Conservation (phyloP, 2,797 vertebrate genomes). For the Rhabdophis nuchalis region DNA sequence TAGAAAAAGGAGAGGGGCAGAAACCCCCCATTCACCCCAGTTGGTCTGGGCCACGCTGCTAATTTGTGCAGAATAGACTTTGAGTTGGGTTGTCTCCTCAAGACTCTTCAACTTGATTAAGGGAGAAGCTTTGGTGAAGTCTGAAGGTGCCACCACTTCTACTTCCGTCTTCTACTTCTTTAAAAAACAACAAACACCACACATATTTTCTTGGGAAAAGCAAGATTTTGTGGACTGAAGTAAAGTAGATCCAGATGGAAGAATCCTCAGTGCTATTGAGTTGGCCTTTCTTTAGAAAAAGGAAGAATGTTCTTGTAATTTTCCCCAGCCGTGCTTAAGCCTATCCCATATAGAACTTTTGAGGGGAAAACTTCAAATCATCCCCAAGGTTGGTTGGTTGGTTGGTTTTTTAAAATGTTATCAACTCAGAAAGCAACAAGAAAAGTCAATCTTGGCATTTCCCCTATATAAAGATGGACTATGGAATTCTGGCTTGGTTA, state of each 20-base stretch:
- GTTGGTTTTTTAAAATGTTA: not conserved
- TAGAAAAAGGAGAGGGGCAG: not conserved
- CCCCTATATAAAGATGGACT: not conserved
- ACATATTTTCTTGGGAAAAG: not conserved
- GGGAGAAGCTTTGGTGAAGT: not conserved
- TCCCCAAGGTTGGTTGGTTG: not conserved
- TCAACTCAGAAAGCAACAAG: not conserved
- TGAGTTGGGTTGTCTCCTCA: not conserved
- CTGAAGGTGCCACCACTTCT: not conserved
- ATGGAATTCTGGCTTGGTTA: not conserved
- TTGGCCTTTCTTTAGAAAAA: not conserved
- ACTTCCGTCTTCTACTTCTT: not conserved
- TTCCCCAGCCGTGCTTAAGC: not conserved
- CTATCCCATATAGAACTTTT: not conserved
- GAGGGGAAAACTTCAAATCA: not conserved
- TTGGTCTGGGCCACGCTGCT: not conserved
- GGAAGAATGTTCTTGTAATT: not conserved
- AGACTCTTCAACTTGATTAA: not conserved
- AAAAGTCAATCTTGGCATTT: not conserved
- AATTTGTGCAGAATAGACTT: not conserved
- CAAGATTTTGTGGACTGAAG: not conserved
- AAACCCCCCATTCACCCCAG: not conserved
- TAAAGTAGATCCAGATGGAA: not conserved
- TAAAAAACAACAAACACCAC: not conserved
- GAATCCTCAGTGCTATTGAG: not conserved